These are phyloP conservation scores for Otocyon megalotis DNA, from an alignment of 2,113 vertebrate genomes.

Conservation along the genomic window DNA sequence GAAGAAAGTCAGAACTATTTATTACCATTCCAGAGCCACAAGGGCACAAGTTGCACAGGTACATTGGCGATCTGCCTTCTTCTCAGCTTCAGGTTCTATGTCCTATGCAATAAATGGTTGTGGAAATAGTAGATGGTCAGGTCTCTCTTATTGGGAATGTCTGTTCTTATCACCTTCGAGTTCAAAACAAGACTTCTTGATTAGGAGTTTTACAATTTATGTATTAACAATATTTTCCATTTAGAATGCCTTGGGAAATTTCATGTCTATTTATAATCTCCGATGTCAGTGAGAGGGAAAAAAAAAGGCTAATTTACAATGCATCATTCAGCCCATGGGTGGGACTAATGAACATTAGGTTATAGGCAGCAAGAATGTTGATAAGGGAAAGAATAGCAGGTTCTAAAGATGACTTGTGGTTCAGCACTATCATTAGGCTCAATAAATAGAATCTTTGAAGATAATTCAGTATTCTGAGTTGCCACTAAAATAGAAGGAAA, in stretches of 20 bases:
- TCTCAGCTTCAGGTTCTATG: background rate
- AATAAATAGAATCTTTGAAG: background rate
- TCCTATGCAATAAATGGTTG: background rate
- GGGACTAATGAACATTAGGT: conserved; percentile 31
- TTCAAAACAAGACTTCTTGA: conserved; percentile 11
- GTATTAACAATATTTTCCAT: conserved; percentile 28
- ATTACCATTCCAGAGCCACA: background rate
- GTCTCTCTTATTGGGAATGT: background rate
- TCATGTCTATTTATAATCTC: conserved; percentile 53
- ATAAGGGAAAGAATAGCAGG: background rate
- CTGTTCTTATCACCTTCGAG: background rate
- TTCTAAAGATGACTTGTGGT: conserved; percentile 13
- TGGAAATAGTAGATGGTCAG: background rate
- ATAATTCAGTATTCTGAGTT: background rate
- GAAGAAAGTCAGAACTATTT: background rate
- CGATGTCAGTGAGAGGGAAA: conserved; percentile 12
- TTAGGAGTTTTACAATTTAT: conserved; percentile 27
- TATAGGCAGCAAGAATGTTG: background rate
- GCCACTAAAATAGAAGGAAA: background rate
- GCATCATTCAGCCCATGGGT: background rate
- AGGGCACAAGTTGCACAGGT: background rate
- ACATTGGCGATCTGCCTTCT: background rate
- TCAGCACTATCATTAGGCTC: background rate
- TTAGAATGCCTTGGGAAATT: conserved; percentile 46
- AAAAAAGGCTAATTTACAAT: conserved; percentile 42